These are phyloP conservation scores for Lepidurus couesii DNA, from an alignment of 1,140 invertebrate species.

Conservation along the genomic window DNA sequence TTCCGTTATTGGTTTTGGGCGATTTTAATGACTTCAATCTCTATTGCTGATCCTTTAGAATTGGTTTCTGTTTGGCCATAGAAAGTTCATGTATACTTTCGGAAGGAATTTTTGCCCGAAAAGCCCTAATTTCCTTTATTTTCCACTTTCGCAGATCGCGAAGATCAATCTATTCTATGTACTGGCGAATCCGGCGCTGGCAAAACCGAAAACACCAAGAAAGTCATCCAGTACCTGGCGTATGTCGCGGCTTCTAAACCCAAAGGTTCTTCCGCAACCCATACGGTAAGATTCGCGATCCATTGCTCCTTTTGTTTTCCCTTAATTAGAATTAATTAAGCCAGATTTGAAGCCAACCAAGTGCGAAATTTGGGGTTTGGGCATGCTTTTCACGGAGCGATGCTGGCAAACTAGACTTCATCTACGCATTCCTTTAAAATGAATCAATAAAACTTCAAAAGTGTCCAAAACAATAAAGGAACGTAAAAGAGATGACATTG, in stretches of 20 bases:
- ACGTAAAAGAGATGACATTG: not conserved
- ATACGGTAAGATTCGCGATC: slow-evolving; percentile 64
- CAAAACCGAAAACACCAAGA: slow-evolving; percentile 99
- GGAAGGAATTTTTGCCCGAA: not conserved
- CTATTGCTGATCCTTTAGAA: too few relatives aligned
- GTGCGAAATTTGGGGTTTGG: not conserved
- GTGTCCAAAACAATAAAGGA: too few relatives aligned
- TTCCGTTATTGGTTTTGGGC: too few relatives aligned
- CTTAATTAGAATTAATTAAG: not conserved
- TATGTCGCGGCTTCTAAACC: slow-evolving; percentile 96
- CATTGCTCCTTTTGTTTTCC: not conserved
- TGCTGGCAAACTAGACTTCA: not conserved
- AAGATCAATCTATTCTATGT: slow-evolving; percentile 98
- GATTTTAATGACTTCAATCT: too few relatives aligned
- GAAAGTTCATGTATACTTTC: not conserved
- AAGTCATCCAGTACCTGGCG: slow-evolving; percentile 99
- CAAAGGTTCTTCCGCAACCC: slow-evolving; percentile 54
- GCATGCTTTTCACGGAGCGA: not conserved
- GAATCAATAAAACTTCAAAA: not conserved
- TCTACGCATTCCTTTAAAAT: not conserved
- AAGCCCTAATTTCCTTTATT: slow-evolving; percentile 17
- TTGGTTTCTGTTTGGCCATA: not conserved
- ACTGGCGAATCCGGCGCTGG: slow-evolving; percentile 99
- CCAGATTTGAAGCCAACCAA: not conserved
- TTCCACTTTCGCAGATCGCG: slow-evolving; percentile 67